Base-by-base conservation (phyloP, 2,113 vertebrate species). In the Numida meleagris region DNA sequence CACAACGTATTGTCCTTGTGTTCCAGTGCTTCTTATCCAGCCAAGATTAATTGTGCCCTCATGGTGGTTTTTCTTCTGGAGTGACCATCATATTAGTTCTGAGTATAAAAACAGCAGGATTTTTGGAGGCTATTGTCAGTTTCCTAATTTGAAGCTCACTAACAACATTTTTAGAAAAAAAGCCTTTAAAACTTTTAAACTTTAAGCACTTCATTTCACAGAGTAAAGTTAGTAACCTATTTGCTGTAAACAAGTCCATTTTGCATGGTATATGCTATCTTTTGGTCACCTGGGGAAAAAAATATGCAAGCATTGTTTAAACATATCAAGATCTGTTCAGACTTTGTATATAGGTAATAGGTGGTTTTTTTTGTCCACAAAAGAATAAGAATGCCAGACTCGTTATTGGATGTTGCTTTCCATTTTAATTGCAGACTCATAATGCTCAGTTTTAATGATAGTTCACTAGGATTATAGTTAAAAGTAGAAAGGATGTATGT, bases 371-470 rank as follows among this genome's bases (percentile, higher is more conserved):
- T n/a, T 36, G 25, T 62, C 94, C 70, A 12, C 48, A 46, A 85
- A 78, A 57, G 71, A 91, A 57, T 57, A 89, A 62, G 9, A 20
- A 48, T n/a, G 40, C 23, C 31, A 27, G 31, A 72, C 36, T 50
- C 29, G 77, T 24, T 43, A 46, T 46, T 40, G 65, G 29, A 23
- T 74, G 57, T 83, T 71, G 55, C 31, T 67, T 90, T 53, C 48
- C 40, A 25, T 55, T 97, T 95, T 96, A 95, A 90, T 94, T 2
- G 82, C 29, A 46, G n/a, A 13, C 20, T 73, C 19, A 46, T 70
- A 0, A 67, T 61, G 88, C 87, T 93, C 84, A 86, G 36, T 61
- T 84, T 92, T 57, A 77, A 79, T 4, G 17, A 74, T 42, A 51
- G 2, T 59, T 95, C 33, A 72, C 43, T 5, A 74, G 71, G 19